These are phyloP conservation scores for Camelus dromedarius DNA, from an alignment of 2,113 vertebrate genomes.

Conservation along the genomic window DNA sequence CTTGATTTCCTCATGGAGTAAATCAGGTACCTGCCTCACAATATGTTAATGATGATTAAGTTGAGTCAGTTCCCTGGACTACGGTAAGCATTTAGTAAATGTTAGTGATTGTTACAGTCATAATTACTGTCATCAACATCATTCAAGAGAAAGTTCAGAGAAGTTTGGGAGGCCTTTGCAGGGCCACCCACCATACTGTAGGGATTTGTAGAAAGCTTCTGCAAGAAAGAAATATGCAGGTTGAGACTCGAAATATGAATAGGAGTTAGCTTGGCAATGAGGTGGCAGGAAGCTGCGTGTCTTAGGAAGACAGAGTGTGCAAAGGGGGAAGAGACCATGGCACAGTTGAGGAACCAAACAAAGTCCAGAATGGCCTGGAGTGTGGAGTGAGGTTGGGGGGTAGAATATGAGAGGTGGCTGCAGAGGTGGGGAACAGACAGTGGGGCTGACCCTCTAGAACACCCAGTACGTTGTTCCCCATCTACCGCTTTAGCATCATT, in stretches of 20 bases:
- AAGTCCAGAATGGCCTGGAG: background rate
- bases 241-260: background rate
- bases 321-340: background rate
- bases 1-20: background rate
- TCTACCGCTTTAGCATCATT: background rate
- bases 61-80: background rate
- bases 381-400: rapidly evolving
- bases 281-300: background rate
- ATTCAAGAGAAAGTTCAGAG: background rate
- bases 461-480: background rate
- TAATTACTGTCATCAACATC: background rate
- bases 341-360: background rate
- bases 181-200: rapidly evolving
- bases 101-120: background rate
- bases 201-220: background rate
- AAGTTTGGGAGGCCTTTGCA: background rate
- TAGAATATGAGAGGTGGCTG: background rate
- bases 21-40: background rate
- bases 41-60: background rate
- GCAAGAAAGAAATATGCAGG: background rate
- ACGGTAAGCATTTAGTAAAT: background rate
- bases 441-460: background rate
- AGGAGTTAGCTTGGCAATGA: background rate
- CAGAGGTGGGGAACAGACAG: background rate
- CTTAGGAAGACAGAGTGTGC: background rate